Percentiles rank a stretch among this genome's conserved stretches.
These are phyloP conservation scores for Parapristionchus giblindavisi DNA, from an alignment of 2,888 invertebrate genomes.

Conservation along the genomic window DNA sequence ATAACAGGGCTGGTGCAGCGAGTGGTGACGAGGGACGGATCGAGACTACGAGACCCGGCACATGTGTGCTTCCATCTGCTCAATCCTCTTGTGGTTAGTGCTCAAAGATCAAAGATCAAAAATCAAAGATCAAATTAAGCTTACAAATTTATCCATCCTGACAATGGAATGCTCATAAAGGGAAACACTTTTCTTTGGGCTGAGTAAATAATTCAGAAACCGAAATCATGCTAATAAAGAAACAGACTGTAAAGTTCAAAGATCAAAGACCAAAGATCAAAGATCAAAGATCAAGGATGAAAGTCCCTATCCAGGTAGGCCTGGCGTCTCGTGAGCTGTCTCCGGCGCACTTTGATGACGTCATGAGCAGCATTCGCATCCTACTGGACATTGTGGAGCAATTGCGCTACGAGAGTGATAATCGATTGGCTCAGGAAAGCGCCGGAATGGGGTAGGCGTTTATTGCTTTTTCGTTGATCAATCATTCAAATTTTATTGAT, in stretches of 20 bases:
- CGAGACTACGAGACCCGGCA: slow-evolving; percentile 59
- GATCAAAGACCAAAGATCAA: too few relatives aligned
- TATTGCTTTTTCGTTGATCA: too few relatives aligned
- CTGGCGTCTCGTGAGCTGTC: slow-evolving; percentile 36
- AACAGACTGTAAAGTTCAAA: too few relatives aligned
- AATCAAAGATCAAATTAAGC: background rate
- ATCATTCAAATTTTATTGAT: too few relatives aligned
- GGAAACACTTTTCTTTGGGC: too few relatives aligned
- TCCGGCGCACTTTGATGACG: slow-evolving; percentile 67
- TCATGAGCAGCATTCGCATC: slow-evolving; percentile 63
- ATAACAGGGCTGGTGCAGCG: slow-evolving; percentile 63
- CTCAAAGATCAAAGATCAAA: too few relatives aligned
- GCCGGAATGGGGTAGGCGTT: slow-evolving; percentile 50
- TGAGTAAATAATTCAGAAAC: too few relatives aligned
- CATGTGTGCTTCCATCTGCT: slow-evolving; percentile 64
- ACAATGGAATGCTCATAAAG: background rate
- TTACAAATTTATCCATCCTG: background rate
- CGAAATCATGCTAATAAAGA: too few relatives aligned
- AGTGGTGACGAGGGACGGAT: slow-evolving; percentile 64
- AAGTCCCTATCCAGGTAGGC: slow-evolving; percentile 4
- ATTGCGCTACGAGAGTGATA: slow-evolving; percentile 65
- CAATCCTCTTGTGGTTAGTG: slow-evolving; percentile 65
- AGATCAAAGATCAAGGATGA: too few relatives aligned
- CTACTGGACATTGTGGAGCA: slow-evolving; percentile 67
- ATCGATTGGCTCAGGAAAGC: slow-evolving; percentile 49